A percentile compares a stretch with the other conserved stretches of the same genome.
These are phyloP conservation scores for Otolemur crassicaudatus DNA, from an alignment of 2,797 vertebrate species.

Conservation along the genomic window DNA sequence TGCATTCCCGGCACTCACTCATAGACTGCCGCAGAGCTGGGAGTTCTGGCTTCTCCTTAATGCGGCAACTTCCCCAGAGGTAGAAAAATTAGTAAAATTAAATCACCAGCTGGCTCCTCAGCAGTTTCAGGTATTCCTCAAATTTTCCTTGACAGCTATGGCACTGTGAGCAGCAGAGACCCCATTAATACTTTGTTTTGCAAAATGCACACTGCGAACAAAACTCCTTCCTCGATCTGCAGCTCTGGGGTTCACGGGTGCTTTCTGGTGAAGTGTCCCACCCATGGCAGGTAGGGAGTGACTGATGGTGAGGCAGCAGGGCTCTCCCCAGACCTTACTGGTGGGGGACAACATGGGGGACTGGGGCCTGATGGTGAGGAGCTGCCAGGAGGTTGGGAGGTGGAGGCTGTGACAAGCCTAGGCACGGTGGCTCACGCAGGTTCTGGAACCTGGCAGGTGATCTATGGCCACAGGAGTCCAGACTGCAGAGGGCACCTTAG, in stretches of 20 bases:
- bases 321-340: not conserved
- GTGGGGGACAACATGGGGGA: not conserved
- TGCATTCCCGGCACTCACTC: not conserved
- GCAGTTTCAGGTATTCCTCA: conserved; percentile 50
- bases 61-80: conserved; percentile 69
- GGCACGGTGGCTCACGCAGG: fast-evolving
- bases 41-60: conserved; percentile 64
- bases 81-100: conserved; percentile 71
- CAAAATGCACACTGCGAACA: conserved; percentile 5
- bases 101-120: conserved; percentile 69
- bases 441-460: too few relatives aligned
- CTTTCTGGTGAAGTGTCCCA: not conserved
- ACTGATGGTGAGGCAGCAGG: too few relatives aligned
- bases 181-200: conserved; percentile 53
- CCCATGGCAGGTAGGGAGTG: not conserved
- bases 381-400: not conserved
- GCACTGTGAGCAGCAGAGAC: conserved; percentile 54
- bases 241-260: not conserved
- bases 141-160: conserved; percentile 63
- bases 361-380: not conserved
- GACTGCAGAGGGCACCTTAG: not conserved
- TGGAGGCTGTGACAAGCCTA: not conserved
- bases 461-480: not conserved
- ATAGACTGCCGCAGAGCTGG: not conserved
- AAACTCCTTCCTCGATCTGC: not conserved